Evolutionary conservation across 2,113 vertebrate species (phyloP).

Genomic region (Chaetodon trifascialis): DNA sequence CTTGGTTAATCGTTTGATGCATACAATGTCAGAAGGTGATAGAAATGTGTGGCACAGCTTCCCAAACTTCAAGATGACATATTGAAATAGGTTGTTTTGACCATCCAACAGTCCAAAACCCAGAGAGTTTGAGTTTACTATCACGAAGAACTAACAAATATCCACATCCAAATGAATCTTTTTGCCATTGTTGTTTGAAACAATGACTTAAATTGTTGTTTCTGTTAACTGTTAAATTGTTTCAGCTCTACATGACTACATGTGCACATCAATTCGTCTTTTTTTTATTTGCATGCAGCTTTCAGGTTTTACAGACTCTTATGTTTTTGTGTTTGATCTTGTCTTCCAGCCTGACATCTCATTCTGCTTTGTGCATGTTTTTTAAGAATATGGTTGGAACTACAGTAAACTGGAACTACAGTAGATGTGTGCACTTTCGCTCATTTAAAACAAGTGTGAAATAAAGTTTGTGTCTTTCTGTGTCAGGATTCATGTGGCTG

Average conservation of each 20-base stretch:
- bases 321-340: no score
- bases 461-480: no score
- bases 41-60: neutral
- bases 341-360: no score
- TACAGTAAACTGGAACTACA: no score
- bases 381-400: neutral
- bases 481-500: constrained; percentile 17
- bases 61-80: neutral
- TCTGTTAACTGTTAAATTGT: neutral
- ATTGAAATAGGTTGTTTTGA: neutral
- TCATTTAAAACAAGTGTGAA: constrained; percentile 19
- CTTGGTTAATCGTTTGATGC: neutral
- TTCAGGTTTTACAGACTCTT: no score
- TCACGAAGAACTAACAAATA: neutral
- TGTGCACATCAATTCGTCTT: neutral
- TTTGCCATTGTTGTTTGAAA: no score
- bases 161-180: neutral
- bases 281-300: neutral
- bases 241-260: neutral
- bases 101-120: no score
- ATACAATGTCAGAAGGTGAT: neutral
- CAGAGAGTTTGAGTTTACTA: no score
- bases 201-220: no score
- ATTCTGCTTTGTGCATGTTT: neutral
- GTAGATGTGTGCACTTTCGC: neutral